A percentile compares a stretch with the other conserved stretches of the same genome.
Conservation (phyloP, 2,888 invertebrate genomes). For the Siphonodentalium dalli region DNA sequence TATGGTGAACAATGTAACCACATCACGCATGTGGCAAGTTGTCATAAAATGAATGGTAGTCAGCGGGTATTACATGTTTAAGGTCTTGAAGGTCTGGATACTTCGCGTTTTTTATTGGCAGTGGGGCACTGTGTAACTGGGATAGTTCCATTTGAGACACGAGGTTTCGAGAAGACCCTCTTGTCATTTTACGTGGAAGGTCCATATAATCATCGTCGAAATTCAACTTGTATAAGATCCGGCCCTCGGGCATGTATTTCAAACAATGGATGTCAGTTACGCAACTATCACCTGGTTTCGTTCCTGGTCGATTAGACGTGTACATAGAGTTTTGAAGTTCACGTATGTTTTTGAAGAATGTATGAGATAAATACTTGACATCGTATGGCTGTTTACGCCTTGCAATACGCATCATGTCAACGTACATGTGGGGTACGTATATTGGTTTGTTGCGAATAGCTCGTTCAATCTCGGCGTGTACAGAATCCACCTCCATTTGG, state of each 20-base stretch:
- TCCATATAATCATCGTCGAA: conserved; percentile 1
- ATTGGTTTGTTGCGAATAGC: conserved; percentile 16
- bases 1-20: too few relatives aligned
- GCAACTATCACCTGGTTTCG: conserved; percentile 11
- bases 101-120: too few relatives aligned
- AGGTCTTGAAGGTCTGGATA: too few relatives aligned
- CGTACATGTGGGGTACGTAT: conserved; percentile 19
- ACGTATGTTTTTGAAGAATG: conserved; percentile 11
- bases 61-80: too few relatives aligned
- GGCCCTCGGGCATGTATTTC: conserved; percentile 7
- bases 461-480: conserved; percentile 28
- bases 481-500: conserved; percentile 30
- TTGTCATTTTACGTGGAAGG: background rate
- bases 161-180: too few relatives aligned
- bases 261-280: conserved; percentile 21
- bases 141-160: too few relatives aligned
- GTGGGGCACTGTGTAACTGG: too few relatives aligned
- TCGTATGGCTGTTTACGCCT: conserved; percentile 9
- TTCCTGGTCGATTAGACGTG: conserved; percentile 19
- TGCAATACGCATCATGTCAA: conserved; percentile 14
- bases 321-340: conserved; percentile 11
- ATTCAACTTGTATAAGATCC: conserved; percentile 6
- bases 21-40: too few relatives aligned
- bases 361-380: conserved; percentile 17
- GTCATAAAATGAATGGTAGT: too few relatives aligned